A percentile compares a stretch with the other conserved stretches of the same genome.
phyloP scores from a whole-genome alignment of 2,888 invertebrate species.

The Pristionchus mayeri region DNA sequence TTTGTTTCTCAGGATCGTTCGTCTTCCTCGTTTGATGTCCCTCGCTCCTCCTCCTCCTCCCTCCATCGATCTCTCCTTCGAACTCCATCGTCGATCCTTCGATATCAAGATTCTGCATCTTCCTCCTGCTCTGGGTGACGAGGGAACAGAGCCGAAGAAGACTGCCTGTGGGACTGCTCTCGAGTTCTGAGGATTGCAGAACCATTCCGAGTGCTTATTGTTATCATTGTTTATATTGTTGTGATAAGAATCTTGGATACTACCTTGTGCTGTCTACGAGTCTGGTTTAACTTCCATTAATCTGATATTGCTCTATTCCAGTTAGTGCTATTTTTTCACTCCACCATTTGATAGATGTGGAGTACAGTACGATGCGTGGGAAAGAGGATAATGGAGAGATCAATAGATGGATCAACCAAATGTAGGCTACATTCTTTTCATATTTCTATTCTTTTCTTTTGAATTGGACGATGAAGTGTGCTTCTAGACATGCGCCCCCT shows the following conservation, averaged over 20 bases:
- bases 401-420: background rate
- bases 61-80: constrained; percentile 42
- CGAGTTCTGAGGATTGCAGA: constrained; percentile 27
- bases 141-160: background rate
- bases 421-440: background rate
- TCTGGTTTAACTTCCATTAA: background rate
- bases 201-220: background rate
- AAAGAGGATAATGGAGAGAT: constrained; percentile 10
- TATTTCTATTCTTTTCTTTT: too few species aligned
- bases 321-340: too few species aligned
- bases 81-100: constrained; percentile 45
- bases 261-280: background rate
- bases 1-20: constrained; percentile 31
- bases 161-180: background rate
- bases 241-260: background rate
- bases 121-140: constrained; percentile 46
- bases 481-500: background rate
- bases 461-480: too few species aligned
- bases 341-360: too few species aligned
- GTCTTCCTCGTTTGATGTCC: constrained; percentile 45
- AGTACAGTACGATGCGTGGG: constrained; percentile 22
- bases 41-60: constrained; percentile 42
- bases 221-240: background rate
- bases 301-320: too few species aligned
- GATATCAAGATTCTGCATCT: constrained; percentile 47